These are phyloP conservation scores for Polydrusus cervinus DNA, from an alignment of 2,888 invertebrate species.

Conservation along the genomic window DNA sequence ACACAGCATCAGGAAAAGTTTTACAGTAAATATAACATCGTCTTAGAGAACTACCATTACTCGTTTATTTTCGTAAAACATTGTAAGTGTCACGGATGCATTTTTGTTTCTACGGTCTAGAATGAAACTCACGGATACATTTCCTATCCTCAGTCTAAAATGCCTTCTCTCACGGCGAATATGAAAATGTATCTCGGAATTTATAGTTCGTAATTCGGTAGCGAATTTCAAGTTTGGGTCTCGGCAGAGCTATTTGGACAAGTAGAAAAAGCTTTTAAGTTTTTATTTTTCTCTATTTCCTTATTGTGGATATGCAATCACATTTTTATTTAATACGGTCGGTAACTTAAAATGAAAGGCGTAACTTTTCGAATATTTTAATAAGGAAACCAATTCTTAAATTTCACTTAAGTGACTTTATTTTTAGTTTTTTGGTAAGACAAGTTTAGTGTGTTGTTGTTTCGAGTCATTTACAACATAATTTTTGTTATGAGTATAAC, in stretches of 20 bases:
- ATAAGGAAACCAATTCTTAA: not conserved
- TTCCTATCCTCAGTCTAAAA: slow-evolving; percentile 6
- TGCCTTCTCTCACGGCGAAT: slow-evolving; percentile 16
- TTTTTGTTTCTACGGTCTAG: not conserved
- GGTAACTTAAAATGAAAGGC: too few species aligned
- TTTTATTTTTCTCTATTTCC: not conserved
- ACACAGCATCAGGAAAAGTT: not conserved
- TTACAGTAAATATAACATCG: slow-evolving; percentile 1
- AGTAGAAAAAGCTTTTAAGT: not conserved
- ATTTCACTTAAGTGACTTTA: too few species aligned
- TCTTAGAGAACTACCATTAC: not conserved
- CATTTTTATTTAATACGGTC: not conserved
- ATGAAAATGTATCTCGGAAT: too few species aligned
- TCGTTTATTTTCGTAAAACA: slow-evolving; percentile 3
- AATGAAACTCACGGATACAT: slow-evolving; percentile 28
- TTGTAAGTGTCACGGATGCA: slow-evolving; percentile 1
- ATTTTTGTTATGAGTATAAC: too few species aligned
- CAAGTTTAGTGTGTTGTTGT: too few species aligned
- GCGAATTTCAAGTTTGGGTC: not conserved
- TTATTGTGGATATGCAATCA: not conserved
- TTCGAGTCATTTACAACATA: too few species aligned
- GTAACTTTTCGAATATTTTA: not conserved
- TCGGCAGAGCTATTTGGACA: slow-evolving; percentile 9
- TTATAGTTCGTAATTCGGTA: slow-evolving; percentile 36
- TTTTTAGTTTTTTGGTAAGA: too few species aligned